Evolutionary conservation across 53 echinoderm and acorn worm genomes (phyloP), one percentile per base, ranked within the genome.

Genomic region (Henricia sp.): DNA sequence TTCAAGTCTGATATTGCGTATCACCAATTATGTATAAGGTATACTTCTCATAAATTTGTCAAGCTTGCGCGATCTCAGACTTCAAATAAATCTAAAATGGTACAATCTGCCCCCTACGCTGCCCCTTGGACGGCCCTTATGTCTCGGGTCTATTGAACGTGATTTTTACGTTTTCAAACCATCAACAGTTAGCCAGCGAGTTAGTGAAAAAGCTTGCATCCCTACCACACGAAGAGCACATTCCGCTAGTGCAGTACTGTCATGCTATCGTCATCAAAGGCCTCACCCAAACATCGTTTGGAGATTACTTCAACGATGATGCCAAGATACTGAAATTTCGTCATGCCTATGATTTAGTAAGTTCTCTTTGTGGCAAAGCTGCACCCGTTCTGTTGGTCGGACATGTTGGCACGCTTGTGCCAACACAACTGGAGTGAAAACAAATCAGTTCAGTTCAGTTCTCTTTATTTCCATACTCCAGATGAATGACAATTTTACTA

Each of bases 201-300:
- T 58, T 86, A 25, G 85, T 71, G 40, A 38, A 71, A 40, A 89
- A 92, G 43, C 71, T 92, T 10, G 14, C 30, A 17, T 62, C 85
- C 14, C n/a, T 89, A 8, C 85, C 92, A 65, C 21, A 68, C 32
- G 88, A 88, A 29, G 92, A 91, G 10, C 92, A 91, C 25, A 67
- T 91, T 16, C 82, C 92, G 14, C 64, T 92, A 37, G 52, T 60
- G 23, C 71, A 78, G 52, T 72, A 89, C 27, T 65, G 77, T 29
- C 68, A 80, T 14, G 89, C 89, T 2, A 19, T 92, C 6, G 77
- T 70, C 17, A 42, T 89, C 21, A 92, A 67, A 39, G 85, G 69
- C 2, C 37, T 92, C 16, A 43, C 71, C 10, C 58, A 37, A 40
- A 85, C 89, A 1, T 71, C 82, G 19, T 89, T 89, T 86, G 91